Base-by-base conservation (phyloP, 2,113 vertebrate species). In the Sturnus vulgaris region DNA sequence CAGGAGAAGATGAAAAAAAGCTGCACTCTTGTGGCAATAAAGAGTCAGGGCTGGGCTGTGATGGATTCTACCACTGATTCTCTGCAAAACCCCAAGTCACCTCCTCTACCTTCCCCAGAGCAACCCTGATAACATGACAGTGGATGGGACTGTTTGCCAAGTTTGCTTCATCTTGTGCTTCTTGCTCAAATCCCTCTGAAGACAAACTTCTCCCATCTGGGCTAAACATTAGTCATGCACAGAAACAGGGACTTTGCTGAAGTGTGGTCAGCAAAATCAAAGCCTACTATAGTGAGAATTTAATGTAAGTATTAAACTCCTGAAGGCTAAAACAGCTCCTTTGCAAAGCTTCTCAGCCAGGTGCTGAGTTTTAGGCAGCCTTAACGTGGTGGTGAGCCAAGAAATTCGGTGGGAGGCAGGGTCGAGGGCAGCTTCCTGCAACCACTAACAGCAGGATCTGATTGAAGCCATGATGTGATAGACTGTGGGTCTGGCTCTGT, bases 381-480 rank as follows among this genome's bases (percentile, higher is more conserved):
- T 69, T 42, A 46, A 18, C 27, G 1, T 0, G 17, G 55, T 71
- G 46, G 28, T 37, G 49, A 79, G 46, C 31, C 66, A 46, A 50
- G 42, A 46, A 40, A 15, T 1, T 28, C 42, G 22, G 53, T 44
- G 59, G 40, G 76, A 92, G 44, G 53, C 53, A 63, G 30, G 4
- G 23, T 18, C 0, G 0, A 81, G 23, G 33, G 80, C 68, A 69
- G 35, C 33, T 42, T 1, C 1, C 39, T 59, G 20, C 65, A 55
- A 12, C 11, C 0, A 1, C 22, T 35, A 9, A 3, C 52, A 52
- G 35, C 63, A 86, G 61, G 16, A 44, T 31, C 8, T 0, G 0
- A 9, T 19, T 31, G 64, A 50, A 71, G 70, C 61, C 28, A 31
- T 6, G 11, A 40, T 5, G 12, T 20, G 28, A 52, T 19, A 9